These are phyloP conservation scores for Ellobius talpinus DNA, from an alignment of 2,113 vertebrate species.

Conservation along the genomic window DNA sequence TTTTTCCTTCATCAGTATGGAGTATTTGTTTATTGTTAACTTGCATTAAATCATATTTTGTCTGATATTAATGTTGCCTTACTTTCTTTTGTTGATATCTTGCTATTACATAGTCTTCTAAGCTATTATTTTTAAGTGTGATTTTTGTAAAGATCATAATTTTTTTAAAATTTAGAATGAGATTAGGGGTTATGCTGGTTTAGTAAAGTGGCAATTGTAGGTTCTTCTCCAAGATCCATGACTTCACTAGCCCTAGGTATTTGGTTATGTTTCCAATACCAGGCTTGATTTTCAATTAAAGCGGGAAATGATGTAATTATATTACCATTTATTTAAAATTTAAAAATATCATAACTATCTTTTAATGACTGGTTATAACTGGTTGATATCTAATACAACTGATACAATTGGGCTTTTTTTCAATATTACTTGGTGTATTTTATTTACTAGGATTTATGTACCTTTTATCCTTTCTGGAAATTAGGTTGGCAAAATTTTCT, in stretches of 20 bases:
- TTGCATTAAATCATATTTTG: constrained; percentile 30
- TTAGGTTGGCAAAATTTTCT: constrained; percentile 45
- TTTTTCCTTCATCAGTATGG: background rate
- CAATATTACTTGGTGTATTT: constrained; percentile 50
- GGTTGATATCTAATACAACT: background rate
- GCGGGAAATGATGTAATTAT: background rate
- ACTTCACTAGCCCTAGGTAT: background rate
- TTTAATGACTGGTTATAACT: background rate
- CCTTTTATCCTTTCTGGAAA: constrained; percentile 17
- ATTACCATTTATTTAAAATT: background rate
- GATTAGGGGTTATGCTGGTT: background rate
- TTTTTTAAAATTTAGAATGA: background rate
- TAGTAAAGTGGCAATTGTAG: background rate
- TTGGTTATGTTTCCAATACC: background rate
- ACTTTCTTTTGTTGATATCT: constrained; percentile 44
- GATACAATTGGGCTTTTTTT: constrained; percentile 31
- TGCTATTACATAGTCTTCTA: constrained; percentile 20
- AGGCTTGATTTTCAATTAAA: background rate
- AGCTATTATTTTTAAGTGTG: constrained; percentile 39
- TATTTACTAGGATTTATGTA: background rate
- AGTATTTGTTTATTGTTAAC: background rate
- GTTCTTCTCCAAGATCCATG: background rate
- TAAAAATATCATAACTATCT: background rate
- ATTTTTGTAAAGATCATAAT: constrained; percentile 1
- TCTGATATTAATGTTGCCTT: constrained; percentile 31